Evolutionary conservation across 2,888 invertebrate genomes (phyloP), one percentile per base, ranked within the genome.

Genomic region (Marronus borbonicus): DNA sequence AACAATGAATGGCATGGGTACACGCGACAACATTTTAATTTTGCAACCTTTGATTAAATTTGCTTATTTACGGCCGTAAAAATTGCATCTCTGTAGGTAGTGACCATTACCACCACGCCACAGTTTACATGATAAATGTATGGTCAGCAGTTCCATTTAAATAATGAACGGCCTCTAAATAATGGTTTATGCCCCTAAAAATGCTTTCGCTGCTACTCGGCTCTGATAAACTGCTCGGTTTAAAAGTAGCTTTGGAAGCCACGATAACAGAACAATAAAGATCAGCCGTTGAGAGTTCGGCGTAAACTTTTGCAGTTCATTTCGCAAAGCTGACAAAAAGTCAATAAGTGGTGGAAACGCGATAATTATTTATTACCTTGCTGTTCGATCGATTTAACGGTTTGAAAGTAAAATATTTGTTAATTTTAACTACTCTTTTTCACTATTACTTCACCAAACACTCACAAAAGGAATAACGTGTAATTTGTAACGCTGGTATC

Each of bases 371-470:
- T 75, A 76, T 65, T 50, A 55, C 44, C 50, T 24, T 72, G 8
- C 20, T 60, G 70, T 80, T 79, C 75, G 79, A 76, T 78, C 77
- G 80, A 78, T 78, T 79, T 62, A 79, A 72, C 78, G 77, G 69
- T 10, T 44, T 44, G 10, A 44, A 44, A 44, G 44, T 44, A 44
- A 44, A 44, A 12, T 44, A 44, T 10, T 10, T 44, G 44, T 44
- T 31, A 44, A 44, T 44, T 44, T 44, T 44, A 44, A 12, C 44
- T 44, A 8, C 31, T 31, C 31, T 31, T 31, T 5, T 31, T 31
- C 31, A 31, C 31, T 31, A 5, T 31, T 31, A 31, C 4, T 31
- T 31, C 31, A 31, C 5, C 5, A 31, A 31, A 24, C 24, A 24
- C 24, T 1, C 24, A 24, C 1, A 24, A 24, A 1, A 1, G 24